Evolutionary conservation across 2,797 vertebrate species (phyloP).

Genomic region (Trachurus trachurus): DNA sequence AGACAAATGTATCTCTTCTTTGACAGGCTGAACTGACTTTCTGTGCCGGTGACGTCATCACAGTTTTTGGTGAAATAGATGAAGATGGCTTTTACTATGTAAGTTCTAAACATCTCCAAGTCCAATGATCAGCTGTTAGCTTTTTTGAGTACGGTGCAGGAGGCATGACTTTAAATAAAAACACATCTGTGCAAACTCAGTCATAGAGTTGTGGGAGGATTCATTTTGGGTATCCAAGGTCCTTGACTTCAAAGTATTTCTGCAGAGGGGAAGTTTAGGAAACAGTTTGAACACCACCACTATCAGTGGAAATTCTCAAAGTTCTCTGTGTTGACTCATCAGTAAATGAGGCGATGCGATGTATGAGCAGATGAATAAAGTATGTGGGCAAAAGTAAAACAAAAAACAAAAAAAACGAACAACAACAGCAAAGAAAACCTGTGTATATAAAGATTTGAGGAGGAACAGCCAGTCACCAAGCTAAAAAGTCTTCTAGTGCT

Average conservation of each 20-base stretch:
- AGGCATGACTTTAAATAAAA: neutral
- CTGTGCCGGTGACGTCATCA: constrained; percentile 97
- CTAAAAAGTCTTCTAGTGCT: neutral
- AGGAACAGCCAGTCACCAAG: neutral
- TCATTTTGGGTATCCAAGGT: neutral
- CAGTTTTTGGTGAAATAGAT: constrained; percentile 96
- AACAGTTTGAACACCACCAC: neutral
- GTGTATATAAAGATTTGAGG: neutral
- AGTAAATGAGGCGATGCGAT: too few relatives aligned
- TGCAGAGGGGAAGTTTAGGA: neutral
- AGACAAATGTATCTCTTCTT: constrained; percentile 34
- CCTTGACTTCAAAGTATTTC: neutral
- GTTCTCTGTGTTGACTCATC: neutral
- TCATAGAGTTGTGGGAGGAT: neutral
- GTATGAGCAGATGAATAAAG: neutral
- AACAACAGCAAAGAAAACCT: too few relatives aligned
- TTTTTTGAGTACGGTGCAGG: neutral
- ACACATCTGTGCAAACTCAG: neutral
- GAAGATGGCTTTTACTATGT: constrained; percentile 99
- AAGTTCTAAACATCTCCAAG: constrained; percentile 78
- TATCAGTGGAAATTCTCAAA: neutral
- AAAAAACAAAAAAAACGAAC: neutral
- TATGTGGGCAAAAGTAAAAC: neutral
- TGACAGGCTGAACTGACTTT: constrained; percentile 95
- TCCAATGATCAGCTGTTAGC: neutral